phyloP scores from a whole-genome alignment of 2,888 invertebrate genomes.

The Adela reaumurella region DNA sequence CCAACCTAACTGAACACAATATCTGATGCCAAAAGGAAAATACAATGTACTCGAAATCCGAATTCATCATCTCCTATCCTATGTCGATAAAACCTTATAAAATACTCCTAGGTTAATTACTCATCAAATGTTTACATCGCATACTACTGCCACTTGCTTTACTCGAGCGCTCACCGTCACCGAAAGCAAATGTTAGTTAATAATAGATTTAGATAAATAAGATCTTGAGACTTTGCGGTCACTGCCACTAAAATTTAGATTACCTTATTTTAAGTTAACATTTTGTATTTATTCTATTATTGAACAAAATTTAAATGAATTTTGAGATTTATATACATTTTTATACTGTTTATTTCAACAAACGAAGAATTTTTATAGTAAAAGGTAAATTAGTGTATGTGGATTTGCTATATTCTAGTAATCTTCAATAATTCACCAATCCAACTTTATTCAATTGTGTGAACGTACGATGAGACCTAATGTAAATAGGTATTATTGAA shows the following conservation, averaged over 20 bases:
- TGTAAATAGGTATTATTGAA: no score
- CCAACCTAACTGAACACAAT: constrained; percentile 17
- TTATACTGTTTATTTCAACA: neutral
- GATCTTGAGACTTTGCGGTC: neutral
- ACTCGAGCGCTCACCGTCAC: neutral
- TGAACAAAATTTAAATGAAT: neutral
- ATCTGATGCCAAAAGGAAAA: neutral
- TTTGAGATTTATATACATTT: neutral
- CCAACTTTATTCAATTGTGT: no score
- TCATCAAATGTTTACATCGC: no score
- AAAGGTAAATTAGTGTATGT: no score
- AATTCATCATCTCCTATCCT: neutral
- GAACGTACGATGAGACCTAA: no score
- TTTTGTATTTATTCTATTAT: neutral
- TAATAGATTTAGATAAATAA: neutral
- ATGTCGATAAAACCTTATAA: neutral
- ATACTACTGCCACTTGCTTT: neutral
- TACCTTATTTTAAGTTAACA: neutral
- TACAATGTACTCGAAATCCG: neutral
- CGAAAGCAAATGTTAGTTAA: neutral
- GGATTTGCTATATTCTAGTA: no score
- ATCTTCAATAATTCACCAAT: no score
- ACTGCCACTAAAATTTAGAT: neutral
- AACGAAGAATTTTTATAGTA: no score
- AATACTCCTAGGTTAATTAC: no score